These are phyloP conservation scores for Gambelia wislizenii DNA, from an alignment of 2,797 vertebrate genomes.

Conservation along the genomic window DNA sequence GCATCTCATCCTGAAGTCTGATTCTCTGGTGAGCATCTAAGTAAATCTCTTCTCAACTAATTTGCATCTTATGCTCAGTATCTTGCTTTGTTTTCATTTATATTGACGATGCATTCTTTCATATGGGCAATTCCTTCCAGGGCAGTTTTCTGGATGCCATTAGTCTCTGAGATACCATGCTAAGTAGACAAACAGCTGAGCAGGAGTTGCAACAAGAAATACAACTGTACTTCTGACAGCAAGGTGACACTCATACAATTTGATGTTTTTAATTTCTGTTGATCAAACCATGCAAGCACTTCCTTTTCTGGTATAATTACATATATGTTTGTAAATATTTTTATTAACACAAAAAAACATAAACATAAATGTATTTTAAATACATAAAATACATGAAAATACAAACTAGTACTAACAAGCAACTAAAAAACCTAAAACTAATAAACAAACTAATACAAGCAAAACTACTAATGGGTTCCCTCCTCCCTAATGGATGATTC, in stretches of 20 bases:
- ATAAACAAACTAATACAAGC: too few species aligned
- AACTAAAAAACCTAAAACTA: too few species aligned
- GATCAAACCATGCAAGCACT: neutral
- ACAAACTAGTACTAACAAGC: too few species aligned
- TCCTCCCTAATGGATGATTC: too few species aligned
- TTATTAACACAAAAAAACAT: too few species aligned
- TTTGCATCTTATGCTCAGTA: constrained; percentile 77
- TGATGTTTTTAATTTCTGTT: constrained; percentile 36
- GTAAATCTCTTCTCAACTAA: constrained; percentile 74
- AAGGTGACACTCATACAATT: constrained; percentile 51
- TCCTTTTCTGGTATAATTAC: neutral
- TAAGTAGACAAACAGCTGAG: constrained; percentile 73
- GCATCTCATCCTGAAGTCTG: constrained; percentile 66
- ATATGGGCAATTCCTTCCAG: constrained; percentile 71
- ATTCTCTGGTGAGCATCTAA: constrained; percentile 72
- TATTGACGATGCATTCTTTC: constrained; percentile 76
- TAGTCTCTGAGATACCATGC: constrained; percentile 66
- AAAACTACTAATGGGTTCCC: too few species aligned
- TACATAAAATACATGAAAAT: too few species aligned
- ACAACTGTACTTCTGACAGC: constrained; percentile 68
- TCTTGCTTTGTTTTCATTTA: constrained; percentile 78
- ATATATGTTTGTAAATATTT: too few species aligned
- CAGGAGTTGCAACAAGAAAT: constrained; percentile 68
- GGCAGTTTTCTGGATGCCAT: constrained; percentile 75
- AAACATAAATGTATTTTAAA: too few species aligned